Evolutionary conservation across 2,888 invertebrate genomes (phyloP), one percentile per base, ranked within the genome.

Genomic region (Melanostoma scalare): DNA sequence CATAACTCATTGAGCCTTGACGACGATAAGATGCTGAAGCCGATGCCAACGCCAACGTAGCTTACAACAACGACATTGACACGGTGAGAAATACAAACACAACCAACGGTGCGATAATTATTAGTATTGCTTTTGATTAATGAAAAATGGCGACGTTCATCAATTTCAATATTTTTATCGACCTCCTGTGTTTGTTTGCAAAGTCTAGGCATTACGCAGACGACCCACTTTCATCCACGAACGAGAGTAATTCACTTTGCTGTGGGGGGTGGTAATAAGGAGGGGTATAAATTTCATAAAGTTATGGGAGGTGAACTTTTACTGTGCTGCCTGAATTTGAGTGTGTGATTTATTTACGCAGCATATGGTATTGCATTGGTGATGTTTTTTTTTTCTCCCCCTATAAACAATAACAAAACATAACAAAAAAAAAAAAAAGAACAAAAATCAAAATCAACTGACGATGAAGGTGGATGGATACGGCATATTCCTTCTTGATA

Each of bases 51-150:
- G 38, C 9, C 33, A 10, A 33, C 55, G 9, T 20, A 20, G 65
- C 1, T 52, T 31, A 4, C 48, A 30, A 30, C n/a, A n/a, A 31
- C 38, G 38, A n/a, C 30, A 63, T 9, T n/a, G 31, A 20, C 35
- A 48, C 53, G 60, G 50, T 36, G 76, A 63, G 68, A 76, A 76
- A 44, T 72, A 73, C 68, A 69, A 69, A 73, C 53, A 74, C 63
- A 58, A 74, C 72, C 63, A 58, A 74, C 72, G 67, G 58, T 56
- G 63, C 68, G 68, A 76, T 82, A 77, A 82, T 82, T 74, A 74
- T 75, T 75, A 65, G 75, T 67, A 79, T 84, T 79, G 60, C 67
- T 55, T 71, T 79, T 84, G 84, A 84, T 84, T 84, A 84, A 84
- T 84, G 84, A n/a, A 71, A 79, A 84, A 74, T 61, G 67, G 60